Base-by-base conservation (phyloP, 2,888 invertebrate genomes). In the Rapana venosa region DNA sequence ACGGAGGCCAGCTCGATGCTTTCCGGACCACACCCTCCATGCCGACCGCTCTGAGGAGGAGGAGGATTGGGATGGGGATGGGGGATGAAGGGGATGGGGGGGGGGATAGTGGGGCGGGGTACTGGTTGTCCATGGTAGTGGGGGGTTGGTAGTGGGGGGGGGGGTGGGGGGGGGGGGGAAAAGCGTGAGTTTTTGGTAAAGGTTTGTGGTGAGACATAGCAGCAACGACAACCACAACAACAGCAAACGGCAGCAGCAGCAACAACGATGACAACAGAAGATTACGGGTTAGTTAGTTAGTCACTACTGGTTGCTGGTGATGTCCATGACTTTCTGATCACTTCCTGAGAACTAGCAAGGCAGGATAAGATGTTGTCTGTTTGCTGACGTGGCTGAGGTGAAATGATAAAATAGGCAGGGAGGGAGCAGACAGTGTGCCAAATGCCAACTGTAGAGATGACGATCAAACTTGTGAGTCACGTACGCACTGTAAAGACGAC, bases 1-100 rank as follows among this genome's bases (percentile, higher is more conserved):
- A 58, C 87, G 70, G 74, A 84, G 35, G 79, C 87, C 87, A 92
- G 77, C 81, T 92, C 92, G 20, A 91, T 90, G 58, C 84, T 88
- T 66, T 92, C 92, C n/a, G 81, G 85, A 74, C 85, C 56, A 66
- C 88, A 32, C 32, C 88, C 26, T 47, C 36, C 32, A 15, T 17
- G 13, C 32, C 32, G 11, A 13, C 77, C 15, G 22, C 47, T 47
- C 47, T 47, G 66, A 6, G 17, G 66, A 13, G 17, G 66, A 26
- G 26, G 66, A 6, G 17, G 66, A 13, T 2, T 4, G 13, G 26
- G 30, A 22, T 87, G 58, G 32, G 61, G 35, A 66, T 89, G 66
- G 66, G 17, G 17, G 66, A 61, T 66, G 66, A 26, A 66, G 66
- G 26, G 17, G 26, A 13, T 17, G 66, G 26, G 61, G 30, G 22